These are phyloP conservation scores for Drosophila leonis DNA, from an alignment of 2,888 invertebrate species.

Conservation along the genomic window DNA sequence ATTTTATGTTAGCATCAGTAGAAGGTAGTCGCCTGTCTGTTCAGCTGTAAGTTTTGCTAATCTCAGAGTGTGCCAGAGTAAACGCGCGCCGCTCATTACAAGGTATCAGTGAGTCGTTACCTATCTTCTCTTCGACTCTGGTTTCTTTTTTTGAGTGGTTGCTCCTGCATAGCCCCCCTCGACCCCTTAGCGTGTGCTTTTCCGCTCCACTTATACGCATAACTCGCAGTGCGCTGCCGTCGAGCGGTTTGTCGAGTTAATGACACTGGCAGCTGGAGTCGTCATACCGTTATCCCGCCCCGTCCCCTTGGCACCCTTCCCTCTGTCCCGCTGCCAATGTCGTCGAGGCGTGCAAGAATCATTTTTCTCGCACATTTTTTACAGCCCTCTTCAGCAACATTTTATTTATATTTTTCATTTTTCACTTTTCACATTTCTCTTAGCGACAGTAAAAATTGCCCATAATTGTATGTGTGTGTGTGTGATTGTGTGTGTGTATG, in stretches of 20 bases:
- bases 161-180: not conserved
- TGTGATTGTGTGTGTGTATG: too few relatives aligned
- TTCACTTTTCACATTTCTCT: constrained; percentile 61
- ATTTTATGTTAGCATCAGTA: not conserved
- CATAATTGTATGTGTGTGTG: constrained; percentile 45
- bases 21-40: not conserved
- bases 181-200: constrained; percentile 46
- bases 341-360: constrained; percentile 76
- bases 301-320: constrained; percentile 2
- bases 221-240: constrained; percentile 57
- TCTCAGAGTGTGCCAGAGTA: too few relatives aligned
- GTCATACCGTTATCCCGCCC: constrained; percentile 17
- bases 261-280: constrained; percentile 72
- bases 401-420: constrained; percentile 71
- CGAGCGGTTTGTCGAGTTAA: constrained; percentile 78
- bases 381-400: constrained; percentile 54
- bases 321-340: constrained; percentile 49
- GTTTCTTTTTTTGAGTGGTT: constrained; percentile 29
- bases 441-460: constrained; percentile 61
- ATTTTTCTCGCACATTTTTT: constrained; percentile 73
- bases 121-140: not conserved
- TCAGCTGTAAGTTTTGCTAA: not conserved
- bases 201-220: constrained; percentile 78
- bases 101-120: not conserved
- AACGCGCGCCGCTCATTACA: too few relatives aligned